Conservation (phyloP, 2,113 vertebrate genomes). For the Chloropsis cyanopogon region DNA sequence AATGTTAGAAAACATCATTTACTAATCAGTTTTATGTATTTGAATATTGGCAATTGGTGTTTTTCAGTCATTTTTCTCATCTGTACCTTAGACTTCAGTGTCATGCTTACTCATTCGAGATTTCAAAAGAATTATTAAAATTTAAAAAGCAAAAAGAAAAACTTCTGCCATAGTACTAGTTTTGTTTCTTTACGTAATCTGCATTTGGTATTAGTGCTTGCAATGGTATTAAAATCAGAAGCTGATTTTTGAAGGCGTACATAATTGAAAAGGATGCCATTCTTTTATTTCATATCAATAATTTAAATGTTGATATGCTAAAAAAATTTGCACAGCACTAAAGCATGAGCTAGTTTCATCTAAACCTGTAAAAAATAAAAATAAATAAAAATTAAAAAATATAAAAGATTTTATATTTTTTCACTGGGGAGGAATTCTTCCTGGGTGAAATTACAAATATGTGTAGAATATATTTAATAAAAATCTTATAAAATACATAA, state of each 20-base stretch:
- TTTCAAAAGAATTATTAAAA: conserved; percentile 67
- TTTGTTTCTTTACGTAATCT: conserved; percentile 77
- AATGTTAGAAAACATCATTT: conserved; percentile 73
- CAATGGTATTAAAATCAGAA: conserved; percentile 78
- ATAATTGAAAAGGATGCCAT: conserved; percentile 69
- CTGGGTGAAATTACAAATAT: conserved; percentile 87
- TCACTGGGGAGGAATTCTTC: conserved; percentile 87
- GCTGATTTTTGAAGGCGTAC: conserved; percentile 69
- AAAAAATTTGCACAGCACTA: conserved; percentile 91
- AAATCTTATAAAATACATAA: conserved; percentile 92
- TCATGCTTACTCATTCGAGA: conserved; percentile 74
- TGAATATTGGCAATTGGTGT: conserved; percentile 76
- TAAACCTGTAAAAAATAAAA: conserved; percentile 83
- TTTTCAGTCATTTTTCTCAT: conserved; percentile 74
- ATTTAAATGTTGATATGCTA: conserved; percentile 79
- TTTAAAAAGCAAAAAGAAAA: conserved; percentile 49
- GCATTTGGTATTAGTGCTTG: conserved; percentile 81
- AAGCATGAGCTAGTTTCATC: conserved; percentile 91
- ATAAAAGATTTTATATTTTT: conserved; percentile 89
- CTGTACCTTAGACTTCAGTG: conserved; percentile 72
- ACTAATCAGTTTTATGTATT: conserved; percentile 72
- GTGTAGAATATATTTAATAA: conserved; percentile 99
- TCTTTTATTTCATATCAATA: conserved; percentile 77
- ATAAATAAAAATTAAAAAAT: conserved; percentile 75
- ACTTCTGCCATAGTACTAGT: conserved; percentile 69